Evolutionary conservation across 2,113 vertebrate species (phyloP), one percentile per base, ranked within the genome.

Genomic region (Edolisoma coerulescens): DNA sequence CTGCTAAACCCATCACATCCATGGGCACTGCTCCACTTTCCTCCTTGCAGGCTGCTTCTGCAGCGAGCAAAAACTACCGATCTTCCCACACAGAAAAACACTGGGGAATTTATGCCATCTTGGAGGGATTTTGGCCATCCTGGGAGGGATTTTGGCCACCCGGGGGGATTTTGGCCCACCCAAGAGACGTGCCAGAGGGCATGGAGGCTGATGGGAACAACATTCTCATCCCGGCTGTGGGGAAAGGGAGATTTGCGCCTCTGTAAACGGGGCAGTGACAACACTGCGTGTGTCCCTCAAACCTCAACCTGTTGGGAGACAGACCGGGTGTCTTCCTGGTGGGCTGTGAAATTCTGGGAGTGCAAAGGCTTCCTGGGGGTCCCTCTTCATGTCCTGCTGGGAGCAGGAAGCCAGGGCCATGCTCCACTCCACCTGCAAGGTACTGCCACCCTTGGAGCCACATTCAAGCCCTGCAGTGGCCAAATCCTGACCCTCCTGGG

Each of bases 1-100:
- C 95, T 97, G 95, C 35, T 94, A 95, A 97, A 97, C 13, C 69
- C 92, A 95, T 96, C 18, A 23, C 30, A 57, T 73, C 59, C 9
- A 2, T 3, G 4, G 68, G 75, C 20, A 0, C 65, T 6, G 5
- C 52, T 88, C 70, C 3, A 7, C 61, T 71, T 53, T n/a, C 33
- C 80, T 71, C 42, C 65, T 81, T 14, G 0, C 32, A 23, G 27
- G 59, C 79, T 64, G 79, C 73, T 88, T 37, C 80, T 13, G 6
- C 3, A 7, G 63, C 0, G 0, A 71, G 65, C 42, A 73, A 61
- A 75, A 91, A 12, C 70, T 45, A 41, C 33, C 13, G 44, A 56
- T 42, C 78, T 84, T 93, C 84, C 91, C 84, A 68, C 65, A 32
- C 20, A 17, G 56, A 91, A 71, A 91, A 75, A 71, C 59, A 21